phyloP scores from a whole-genome alignment of 2,888 invertebrate genomes.

The Cyclophora albipunctata region DNA sequence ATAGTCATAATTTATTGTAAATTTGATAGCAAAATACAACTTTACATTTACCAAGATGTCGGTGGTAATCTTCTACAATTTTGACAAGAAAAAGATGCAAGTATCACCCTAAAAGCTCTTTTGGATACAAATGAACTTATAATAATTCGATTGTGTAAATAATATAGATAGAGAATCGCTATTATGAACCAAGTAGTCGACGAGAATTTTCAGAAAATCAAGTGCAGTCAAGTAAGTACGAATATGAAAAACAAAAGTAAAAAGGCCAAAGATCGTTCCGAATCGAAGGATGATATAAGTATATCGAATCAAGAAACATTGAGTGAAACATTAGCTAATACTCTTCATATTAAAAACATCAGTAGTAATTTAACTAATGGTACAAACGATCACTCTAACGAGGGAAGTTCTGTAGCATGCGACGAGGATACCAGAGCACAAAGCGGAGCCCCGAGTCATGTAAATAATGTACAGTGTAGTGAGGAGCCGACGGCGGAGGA shows the following conservation, averaged over 20 bases:
- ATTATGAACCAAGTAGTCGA: conserved; percentile 64
- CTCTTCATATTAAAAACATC: conserved; percentile 60
- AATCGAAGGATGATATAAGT: conserved; percentile 48
- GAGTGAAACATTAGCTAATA: conserved; percentile 57
- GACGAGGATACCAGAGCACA: conserved; percentile 35
- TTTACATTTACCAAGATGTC: conserved; percentile 65
- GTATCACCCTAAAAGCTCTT: conserved; percentile 49
- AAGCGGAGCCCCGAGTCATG: conserved; percentile 37
- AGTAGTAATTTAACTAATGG: conserved; percentile 68
- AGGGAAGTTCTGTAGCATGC: conserved; percentile 32
- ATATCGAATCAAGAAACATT: conserved; percentile 55
- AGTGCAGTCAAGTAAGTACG: conserved; percentile 58
- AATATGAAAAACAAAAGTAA: conserved; percentile 63
- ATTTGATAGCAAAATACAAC: conserved; percentile 42
- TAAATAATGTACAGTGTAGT: conserved; percentile 64
- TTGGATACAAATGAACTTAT: conserved; percentile 49
- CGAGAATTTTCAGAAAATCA: conserved; percentile 56
- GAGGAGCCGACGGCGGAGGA: conserved; percentile 34
- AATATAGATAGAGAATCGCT: conserved; percentile 54
- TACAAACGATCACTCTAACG: conserved; percentile 55
- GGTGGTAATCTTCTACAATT: conserved; percentile 64
- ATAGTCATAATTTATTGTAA: conserved; percentile 24
- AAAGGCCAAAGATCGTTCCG: conserved; percentile 69
- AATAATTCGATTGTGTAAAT: conserved; percentile 61
- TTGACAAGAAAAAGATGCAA: conserved; percentile 65